Conservation (phyloP, 2,797 vertebrate species). For the Schizopygopsis pylzovi region DNA sequence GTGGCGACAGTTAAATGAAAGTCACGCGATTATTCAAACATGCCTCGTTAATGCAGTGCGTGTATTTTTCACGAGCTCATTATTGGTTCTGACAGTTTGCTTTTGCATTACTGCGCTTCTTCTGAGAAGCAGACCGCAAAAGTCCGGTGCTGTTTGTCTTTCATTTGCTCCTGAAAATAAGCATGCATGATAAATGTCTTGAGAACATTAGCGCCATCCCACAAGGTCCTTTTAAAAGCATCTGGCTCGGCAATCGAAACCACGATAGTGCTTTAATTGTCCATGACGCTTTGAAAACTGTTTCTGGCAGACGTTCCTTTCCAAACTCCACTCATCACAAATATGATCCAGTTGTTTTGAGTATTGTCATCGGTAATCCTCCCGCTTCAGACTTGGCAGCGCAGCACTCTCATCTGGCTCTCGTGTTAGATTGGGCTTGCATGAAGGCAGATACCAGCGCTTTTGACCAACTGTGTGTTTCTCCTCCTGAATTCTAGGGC, state of each 20-base stretch:
- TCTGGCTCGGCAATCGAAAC: slow-evolving; percentile 11
- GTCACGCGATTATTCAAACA: slow-evolving; percentile 34
- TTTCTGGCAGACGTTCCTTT: slow-evolving; percentile 18
- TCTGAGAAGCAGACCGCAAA: slow-evolving; percentile 16
- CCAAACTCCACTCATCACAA: slow-evolving; percentile 25
- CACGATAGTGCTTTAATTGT: slow-evolving; percentile 5
- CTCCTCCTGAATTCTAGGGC: slow-evolving; percentile 75
- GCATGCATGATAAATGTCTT: slow-evolving; percentile 26
- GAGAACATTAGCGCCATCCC: slow-evolving; percentile 23
- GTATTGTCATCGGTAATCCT: slow-evolving; percentile 3
- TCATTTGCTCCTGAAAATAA: slow-evolving; percentile 8
- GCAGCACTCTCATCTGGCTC: not conserved
- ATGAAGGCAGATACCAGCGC: not conserved
- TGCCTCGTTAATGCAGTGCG: slow-evolving; percentile 12
- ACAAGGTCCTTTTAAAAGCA: slow-evolving; percentile 8
- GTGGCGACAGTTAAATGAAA: slow-evolving; percentile 40
- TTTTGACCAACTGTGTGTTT: slow-evolving; percentile 12
- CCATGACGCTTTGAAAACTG: slow-evolving; percentile 3
- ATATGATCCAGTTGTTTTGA: slow-evolving; percentile 16
- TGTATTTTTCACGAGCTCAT: slow-evolving; percentile 12
- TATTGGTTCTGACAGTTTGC: slow-evolving; percentile 11
- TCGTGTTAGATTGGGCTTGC: not conserved
- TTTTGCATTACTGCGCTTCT: slow-evolving; percentile 31
- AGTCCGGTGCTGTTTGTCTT: not conserved
- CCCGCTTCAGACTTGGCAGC: not conserved